phyloP scores from a whole-genome alignment of 1,140 invertebrate species.

The Platyura marginata region DNA sequence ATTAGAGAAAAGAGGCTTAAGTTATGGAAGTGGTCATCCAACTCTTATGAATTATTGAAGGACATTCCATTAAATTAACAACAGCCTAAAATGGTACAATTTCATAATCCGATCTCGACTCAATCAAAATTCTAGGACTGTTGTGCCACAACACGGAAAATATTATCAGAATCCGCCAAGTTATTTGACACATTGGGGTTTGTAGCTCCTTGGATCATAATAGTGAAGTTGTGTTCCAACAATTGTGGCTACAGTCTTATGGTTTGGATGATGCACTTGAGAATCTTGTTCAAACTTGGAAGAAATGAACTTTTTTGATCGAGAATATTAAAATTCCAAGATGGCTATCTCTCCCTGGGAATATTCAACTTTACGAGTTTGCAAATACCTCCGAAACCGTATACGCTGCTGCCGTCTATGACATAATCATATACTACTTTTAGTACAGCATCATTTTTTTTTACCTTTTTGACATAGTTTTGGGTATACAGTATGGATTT shows the following conservation, averaged over 20 bases:
- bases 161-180: conserved; percentile 7
- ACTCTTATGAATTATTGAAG: background rate
- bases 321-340: background rate
- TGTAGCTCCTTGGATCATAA: conserved; percentile 17
- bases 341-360: background rate
- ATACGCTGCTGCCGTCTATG: conserved; percentile 15
- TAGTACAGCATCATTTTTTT: no score
- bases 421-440: no score
- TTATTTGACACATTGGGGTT: conserved; percentile 20
- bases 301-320: background rate
- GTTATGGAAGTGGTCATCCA: background rate
- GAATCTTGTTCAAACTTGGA: background rate
- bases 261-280: no score
- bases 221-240: conserved; percentile 24
- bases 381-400: conserved; percentile 14
- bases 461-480: no score
- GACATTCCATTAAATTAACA: background rate
- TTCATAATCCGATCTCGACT: background rate
- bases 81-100: background rate
- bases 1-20: background rate
- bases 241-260: conserved; percentile 12
- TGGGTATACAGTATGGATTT: no score
- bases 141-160: background rate
- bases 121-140: background rate
- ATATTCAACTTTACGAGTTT: conserved; percentile 13